These are phyloP conservation scores for Melanotaenia nigrans DNA, from an alignment of 2,797 vertebrate species.

Conservation along the genomic window DNA sequence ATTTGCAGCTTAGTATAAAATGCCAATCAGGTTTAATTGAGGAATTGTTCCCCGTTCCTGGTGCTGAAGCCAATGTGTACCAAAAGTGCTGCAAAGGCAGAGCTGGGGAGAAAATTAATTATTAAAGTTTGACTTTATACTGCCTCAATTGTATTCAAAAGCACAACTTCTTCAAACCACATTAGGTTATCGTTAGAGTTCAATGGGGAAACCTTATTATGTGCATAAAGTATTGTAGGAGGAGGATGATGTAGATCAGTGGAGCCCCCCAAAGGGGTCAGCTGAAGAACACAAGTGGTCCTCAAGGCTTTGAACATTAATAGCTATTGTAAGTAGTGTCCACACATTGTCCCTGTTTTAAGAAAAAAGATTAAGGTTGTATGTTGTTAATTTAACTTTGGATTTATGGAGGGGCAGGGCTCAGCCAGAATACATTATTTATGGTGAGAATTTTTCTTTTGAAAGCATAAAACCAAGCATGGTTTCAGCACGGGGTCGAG, in stretches of 20 bases:
- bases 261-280: too few relatives aligned
- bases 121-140: neutral
- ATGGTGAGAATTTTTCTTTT: too few relatives aligned
- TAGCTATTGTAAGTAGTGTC: too few relatives aligned
- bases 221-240: neutral
- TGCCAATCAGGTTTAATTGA: neutral
- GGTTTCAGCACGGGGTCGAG: too few relatives aligned
- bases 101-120: neutral
- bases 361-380: too few relatives aligned
- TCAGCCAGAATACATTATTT: too few relatives aligned
- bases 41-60: neutral
- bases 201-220: neutral
- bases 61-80: neutral
- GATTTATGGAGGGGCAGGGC: too few relatives aligned
- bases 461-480: too few relatives aligned
- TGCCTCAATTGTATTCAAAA: neutral
- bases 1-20: slow-evolving; percentile 21
- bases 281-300: too few relatives aligned
- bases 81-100: neutral
- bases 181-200: neutral
- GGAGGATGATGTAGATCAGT: neutral
- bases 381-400: too few relatives aligned
- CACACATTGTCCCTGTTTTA: too few relatives aligned
- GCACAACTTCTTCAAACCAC: neutral
- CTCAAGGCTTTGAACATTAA: too few relatives aligned